Conservation (phyloP, 1,140 invertebrate species). For the Meloidogyne floridensis region DNA sequence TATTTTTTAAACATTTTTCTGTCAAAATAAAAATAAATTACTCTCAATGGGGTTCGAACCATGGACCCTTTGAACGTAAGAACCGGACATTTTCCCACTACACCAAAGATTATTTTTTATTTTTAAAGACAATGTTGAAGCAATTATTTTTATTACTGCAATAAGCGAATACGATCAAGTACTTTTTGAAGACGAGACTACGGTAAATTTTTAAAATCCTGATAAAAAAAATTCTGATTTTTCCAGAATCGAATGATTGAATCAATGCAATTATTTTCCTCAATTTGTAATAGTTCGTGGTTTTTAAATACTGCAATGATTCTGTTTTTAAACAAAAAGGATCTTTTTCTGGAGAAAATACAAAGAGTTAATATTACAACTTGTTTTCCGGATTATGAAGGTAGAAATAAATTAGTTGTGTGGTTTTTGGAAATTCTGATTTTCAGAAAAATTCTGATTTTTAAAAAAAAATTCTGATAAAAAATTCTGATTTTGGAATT, state of each 20-base stretch:
- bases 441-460: too few species aligned
- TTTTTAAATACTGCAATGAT: conserved; percentile 62
- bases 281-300: conserved; percentile 65
- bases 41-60: too few species aligned
- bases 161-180: conserved; percentile 68
- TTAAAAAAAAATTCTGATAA: background rate
- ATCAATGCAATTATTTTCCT: conserved; percentile 61
- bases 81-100: too few species aligned
- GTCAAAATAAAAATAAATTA: background rate
- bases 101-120: conserved; percentile 40
- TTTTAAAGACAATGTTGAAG: conserved; percentile 67
- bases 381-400: conserved; percentile 57
- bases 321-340: conserved; percentile 52
- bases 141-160: conserved; percentile 68
- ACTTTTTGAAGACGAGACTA: conserved; percentile 66
- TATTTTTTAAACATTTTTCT: background rate
- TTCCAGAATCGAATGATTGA: conserved; percentile 66
- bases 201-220: conserved; percentile 24
- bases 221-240: background rate
- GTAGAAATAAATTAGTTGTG: conserved; percentile 7
- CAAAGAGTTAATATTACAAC: conserved; percentile 57
- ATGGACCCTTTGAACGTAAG: too few species aligned
- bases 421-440: too few species aligned
- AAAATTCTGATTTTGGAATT: too few species aligned
- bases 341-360: conserved; percentile 54